Evolutionary conservation across 2,797 vertebrate genomes (phyloP), one percentile per base, ranked within the genome.

Genomic region (Hyperoplus immaculatus): DNA sequence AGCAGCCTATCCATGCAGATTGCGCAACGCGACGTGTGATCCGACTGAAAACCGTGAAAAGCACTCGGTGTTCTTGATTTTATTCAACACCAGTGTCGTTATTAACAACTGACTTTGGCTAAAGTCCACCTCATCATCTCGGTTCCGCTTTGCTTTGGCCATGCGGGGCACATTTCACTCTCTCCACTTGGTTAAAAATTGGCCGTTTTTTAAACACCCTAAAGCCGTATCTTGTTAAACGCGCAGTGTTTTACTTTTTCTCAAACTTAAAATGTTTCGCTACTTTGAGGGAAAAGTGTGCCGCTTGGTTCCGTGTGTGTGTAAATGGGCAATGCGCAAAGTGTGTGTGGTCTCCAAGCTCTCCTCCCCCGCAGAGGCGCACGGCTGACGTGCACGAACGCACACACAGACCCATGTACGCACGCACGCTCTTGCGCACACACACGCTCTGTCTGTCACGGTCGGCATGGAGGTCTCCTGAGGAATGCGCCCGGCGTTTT

Each of bases 341-440:
- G 90, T 92, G 92, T 92, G 92, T 94, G 93, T 94, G 93, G 93
- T 93, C 93, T 89, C 82, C 85, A 77, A 79, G 88, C 90, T 87
- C 87, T 85, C 92, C 89, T 88, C 90, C 88, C 91, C 87, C 90
- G 89, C 89, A 88, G 89, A 83, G 88, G 87, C 85, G 74, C 85
- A 80, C 86, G 71, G 78, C 64, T 82, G 72, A 73, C 77, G 85
- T 82, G 60, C 78, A 29, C 78, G 29, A 68, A 14, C 49, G 12
- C 75, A 12, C 82, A 45, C 72, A 21, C 66, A 49, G 36, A 14
- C 64, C 15, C 51, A 39, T 45, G 36, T 14, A 42, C 53, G 11
- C 43, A 3, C 63, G 15, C 54, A 4, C 46, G 5, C 21, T 9
- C 60, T 7, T 51, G 7, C 66, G 6, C 69, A 55, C 55, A n/a